A percentile compares a stretch with the other conserved stretches of the same genome.
phyloP scores from a whole-genome alignment of 2,797 vertebrate species.

The Chaenodraco wilsoni region DNA sequence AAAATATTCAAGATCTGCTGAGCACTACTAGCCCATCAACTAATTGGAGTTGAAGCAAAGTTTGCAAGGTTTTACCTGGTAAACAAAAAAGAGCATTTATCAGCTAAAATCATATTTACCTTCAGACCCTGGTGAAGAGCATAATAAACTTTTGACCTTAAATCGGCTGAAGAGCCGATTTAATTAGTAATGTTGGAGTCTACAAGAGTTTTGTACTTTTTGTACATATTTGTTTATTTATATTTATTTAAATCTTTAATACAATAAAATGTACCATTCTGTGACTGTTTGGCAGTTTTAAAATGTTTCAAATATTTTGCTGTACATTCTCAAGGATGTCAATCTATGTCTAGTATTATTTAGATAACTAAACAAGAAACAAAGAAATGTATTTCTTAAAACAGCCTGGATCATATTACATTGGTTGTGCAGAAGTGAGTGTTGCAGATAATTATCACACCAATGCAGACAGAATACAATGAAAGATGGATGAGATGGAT shows the following conservation, averaged over 20 bases:
- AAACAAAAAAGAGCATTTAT: background rate
- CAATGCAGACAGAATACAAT: slow-evolving; percentile 7
- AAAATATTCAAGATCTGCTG: background rate
- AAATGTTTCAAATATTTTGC: slow-evolving; percentile 2
- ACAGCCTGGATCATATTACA: background rate
- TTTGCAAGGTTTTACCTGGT: background rate
- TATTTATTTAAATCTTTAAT: background rate
- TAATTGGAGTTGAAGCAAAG: background rate
- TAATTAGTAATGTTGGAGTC: background rate
- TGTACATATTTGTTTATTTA: background rate
- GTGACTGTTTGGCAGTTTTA: background rate
- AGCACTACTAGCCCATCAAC: background rate
- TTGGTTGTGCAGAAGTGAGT: background rate
- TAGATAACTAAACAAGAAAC: background rate
- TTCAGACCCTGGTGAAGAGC: background rate
- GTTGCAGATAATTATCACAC: slow-evolving; percentile 8
- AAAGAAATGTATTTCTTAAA: background rate
- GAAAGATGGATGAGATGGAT: slow-evolving; percentile 35
- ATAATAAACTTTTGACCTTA: background rate
- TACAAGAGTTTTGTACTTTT: background rate
- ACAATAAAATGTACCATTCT: background rate
- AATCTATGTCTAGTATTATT: background rate
- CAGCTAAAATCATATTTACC: background rate
- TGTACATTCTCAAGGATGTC: background rate
- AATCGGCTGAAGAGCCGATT: too few species aligned